Evolutionary conservation across 2,888 invertebrate genomes (phyloP), one percentile per base, ranked within the genome.

Genomic region (Meteorus cinctellus): DNA sequence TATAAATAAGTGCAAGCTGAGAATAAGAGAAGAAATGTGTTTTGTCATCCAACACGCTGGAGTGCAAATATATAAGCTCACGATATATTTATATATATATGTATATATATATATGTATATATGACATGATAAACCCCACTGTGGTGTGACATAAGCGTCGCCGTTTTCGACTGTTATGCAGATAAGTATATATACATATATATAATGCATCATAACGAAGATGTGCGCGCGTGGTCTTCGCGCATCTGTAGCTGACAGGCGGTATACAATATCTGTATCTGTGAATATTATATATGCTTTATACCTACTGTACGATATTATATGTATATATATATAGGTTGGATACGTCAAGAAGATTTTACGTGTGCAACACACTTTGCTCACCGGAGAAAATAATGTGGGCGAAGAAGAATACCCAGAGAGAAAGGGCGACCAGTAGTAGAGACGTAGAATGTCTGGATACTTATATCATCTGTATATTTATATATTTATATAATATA

Each of bases 91-190:
- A 48, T n/a, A 48, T n/a, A 48, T n/a, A 48, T n/a, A 48, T 10
- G n/a, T 48, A n/a, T 48, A 55, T 55, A 5, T 55, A 19, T 55
- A 55, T 48, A 4, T 48, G 16, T 48, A n/a, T n/a, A 48, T 16
- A 4, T 48, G 55, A 55, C 19, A 8, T 19, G 55, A 55, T 55
- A 83, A 81, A 81, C 83, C 77, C 78, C 80, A 76, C 51, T 69
- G 77, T 73, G 59, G 67, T 48, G 72, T 76, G 75, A 75, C 65
- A 75, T 71, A 74, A 77, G 70, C 72, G 75, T 55, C 55, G 55
- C 10, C 55, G n/a, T 74, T 77, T 74, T 79, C 73, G 75, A 78
- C 75, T 73, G 66, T 71, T 67, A 77, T 36, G 55, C 74, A 72
- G 68, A 74, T 36, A 59, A n/a, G 41, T 67, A 36, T 34, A 62